A percentile compares a stretch with the other conserved stretches of the same genome.
These are phyloP conservation scores for Lophotriccus pileatus DNA, from an alignment of 2,797 vertebrate genomes.

Conservation along the genomic window DNA sequence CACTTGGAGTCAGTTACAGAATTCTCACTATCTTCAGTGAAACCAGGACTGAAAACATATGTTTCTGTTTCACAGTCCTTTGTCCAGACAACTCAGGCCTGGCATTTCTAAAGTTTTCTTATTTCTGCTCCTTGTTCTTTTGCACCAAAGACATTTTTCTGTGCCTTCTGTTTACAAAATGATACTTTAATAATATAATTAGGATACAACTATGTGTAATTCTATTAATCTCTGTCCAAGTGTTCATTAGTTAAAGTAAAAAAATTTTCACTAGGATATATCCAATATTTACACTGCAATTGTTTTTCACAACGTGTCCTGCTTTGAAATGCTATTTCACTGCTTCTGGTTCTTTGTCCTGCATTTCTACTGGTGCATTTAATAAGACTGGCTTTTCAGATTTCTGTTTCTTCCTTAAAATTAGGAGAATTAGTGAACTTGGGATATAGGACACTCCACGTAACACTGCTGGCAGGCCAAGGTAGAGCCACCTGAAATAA, in stretches of 20 bases:
- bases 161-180: not conserved
- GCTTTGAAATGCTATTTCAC: not conserved
- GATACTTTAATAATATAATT: not conserved
- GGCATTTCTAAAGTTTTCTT: not conserved
- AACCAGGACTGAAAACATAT: not conserved
- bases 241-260: not conserved
- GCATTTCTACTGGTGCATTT: slow-evolving; percentile 22
- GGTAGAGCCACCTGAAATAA: slow-evolving; percentile 63
- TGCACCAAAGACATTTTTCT: not conserved
- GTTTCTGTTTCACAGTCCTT: not conserved
- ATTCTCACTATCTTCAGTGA: not conserved
- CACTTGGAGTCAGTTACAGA: not conserved
- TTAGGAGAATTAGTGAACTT: slow-evolving; percentile 48
- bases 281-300: not conserved
- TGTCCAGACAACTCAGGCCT: not conserved
- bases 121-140: not conserved
- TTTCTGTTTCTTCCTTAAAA: slow-evolving; percentile 43
- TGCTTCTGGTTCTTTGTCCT: slow-evolving; percentile 10
- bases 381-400: not conserved
- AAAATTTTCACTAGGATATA: not conserved
- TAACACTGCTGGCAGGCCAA: slow-evolving; percentile 51
- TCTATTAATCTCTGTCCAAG: not conserved
- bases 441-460: slow-evolving; percentile 62
- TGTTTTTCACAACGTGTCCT: not conserved
- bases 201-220: not conserved